Base-by-base conservation (phyloP, 2,113 vertebrate genomes). In the Paramormyrops kingsleyae region DNA sequence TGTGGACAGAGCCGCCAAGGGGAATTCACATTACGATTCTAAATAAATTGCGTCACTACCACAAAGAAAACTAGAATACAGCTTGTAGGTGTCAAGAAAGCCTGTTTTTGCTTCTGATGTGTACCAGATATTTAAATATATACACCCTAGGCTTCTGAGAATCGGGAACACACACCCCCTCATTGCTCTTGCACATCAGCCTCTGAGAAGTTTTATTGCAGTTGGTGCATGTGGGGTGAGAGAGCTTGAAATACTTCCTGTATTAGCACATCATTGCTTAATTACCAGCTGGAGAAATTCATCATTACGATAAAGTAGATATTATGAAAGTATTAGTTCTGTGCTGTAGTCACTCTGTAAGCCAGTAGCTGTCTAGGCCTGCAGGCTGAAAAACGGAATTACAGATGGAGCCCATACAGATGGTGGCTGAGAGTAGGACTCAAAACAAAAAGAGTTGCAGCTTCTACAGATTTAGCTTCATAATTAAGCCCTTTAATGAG, bases 401-500 rank as follows among this genome's bases (percentile, higher is more conserved):
- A 27, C n/a, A 50, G 35, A 83, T 83, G 50, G 35, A 35, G 74
- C 39, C 49, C 74, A 13, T 13, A 21, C n/a, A 70, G 62, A 70
- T 13, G 47, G 74, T 13, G 19, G 4, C 27, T 17, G 88, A 12
- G 39, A 85, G 84, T 59, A 44, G 27, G 47, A 53, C 27, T 35
- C 27, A 21, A 62, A 47, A 62, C 31, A 59, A 31, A 52, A 52
- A 17, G 87, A 88, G 50, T 4, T 3, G 12, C 1, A 21, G 87
- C 42, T 46, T 44, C 77, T n/a, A 44, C 70, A 46, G n/a, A 52
- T 42, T 46, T 13, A 42, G 35, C 35, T 83, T 52, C 44, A 31
- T 53, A 89, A 53, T 77, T 42, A 50, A 89, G 31, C 2, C 42
- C 89, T 85, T 70, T 83, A 83, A 53, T 42, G 35, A 53, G 88